These are phyloP conservation scores for Leucophenga varia DNA, from an alignment of 1,140 invertebrate species.

Conservation along the genomic window DNA sequence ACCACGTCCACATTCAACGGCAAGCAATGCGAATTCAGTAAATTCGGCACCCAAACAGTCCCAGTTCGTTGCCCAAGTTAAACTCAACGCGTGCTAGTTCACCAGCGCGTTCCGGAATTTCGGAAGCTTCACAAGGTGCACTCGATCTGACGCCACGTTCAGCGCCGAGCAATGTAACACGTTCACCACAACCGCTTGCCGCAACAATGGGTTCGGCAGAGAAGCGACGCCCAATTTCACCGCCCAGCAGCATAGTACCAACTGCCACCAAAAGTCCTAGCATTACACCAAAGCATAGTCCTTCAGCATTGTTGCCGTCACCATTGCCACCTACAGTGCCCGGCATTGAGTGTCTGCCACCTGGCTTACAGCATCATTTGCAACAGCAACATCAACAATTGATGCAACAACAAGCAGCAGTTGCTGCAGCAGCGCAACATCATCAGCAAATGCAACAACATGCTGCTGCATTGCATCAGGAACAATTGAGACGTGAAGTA, in stretches of 20 bases:
- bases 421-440: conserved; percentile 42
- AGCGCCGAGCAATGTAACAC: conserved; percentile 4
- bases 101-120: conserved; percentile 54
- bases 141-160: conserved; percentile 62
- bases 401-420: conserved; percentile 48
- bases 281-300: conserved; percentile 7
- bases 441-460: conserved; percentile 49
- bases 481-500: conserved; percentile 45
- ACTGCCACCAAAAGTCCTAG: conserved; percentile 20
- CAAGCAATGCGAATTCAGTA: conserved; percentile 40
- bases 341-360: conserved; percentile 43
- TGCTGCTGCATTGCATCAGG: conserved; percentile 42
- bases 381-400: conserved; percentile 51
- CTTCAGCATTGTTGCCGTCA: conserved; percentile 21
- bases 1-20: conserved; percentile 29
- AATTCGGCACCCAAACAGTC: conserved; percentile 42
- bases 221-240: conserved; percentile 11
- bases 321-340: conserved; percentile 30
- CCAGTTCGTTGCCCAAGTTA: conserved; percentile 28
- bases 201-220: conserved; percentile 15
- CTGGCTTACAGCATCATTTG: conserved; percentile 43
- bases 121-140: conserved; percentile 62
- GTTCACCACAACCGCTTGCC: conserved; percentile 19
- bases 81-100: conserved; percentile 25
- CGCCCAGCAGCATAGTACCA: conserved; percentile 20